phyloP scores from a whole-genome alignment of 2,888 invertebrate genomes.

The Dendrolimus pini region DNA sequence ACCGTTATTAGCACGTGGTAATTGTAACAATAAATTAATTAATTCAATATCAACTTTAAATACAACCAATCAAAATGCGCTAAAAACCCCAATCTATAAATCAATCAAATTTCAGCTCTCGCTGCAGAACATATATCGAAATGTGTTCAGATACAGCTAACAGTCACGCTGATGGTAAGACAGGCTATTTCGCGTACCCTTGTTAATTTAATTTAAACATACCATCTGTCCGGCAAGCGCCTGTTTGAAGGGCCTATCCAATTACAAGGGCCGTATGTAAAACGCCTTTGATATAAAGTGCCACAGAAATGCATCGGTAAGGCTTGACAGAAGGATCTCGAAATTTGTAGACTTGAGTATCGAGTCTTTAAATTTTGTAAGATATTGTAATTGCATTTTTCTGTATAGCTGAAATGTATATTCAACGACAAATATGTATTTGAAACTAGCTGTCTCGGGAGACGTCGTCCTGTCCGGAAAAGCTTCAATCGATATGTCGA shows the following conservation, averaged over 20 bases:
- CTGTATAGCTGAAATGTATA: too few relatives aligned
- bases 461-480: too few relatives aligned
- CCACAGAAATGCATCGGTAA: not conserved
- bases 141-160: not conserved
- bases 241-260: constrained; percentile 43
- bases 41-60: too few relatives aligned
- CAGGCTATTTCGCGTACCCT: constrained; percentile 28
- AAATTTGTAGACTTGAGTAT: not conserved
- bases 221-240: constrained; percentile 47
- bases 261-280: constrained; percentile 41
- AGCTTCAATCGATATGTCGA: too few relatives aligned
- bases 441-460: too few relatives aligned
- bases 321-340: not conserved
- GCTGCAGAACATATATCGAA: not conserved
- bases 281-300: constrained; percentile 21
- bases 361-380: not conserved
- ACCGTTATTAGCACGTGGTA: too few relatives aligned
- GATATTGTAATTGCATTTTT: not conserved
- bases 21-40: too few relatives aligned
- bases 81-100: too few relatives aligned
- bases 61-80: too few relatives aligned
- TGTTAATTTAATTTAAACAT: constrained; percentile 65
- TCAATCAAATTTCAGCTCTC: too few relatives aligned
- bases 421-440: too few relatives aligned
- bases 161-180: not conserved